Evolutionary conservation across 2,113 vertebrate species (phyloP).

Genomic region (Larimichthys crocea): DNA sequence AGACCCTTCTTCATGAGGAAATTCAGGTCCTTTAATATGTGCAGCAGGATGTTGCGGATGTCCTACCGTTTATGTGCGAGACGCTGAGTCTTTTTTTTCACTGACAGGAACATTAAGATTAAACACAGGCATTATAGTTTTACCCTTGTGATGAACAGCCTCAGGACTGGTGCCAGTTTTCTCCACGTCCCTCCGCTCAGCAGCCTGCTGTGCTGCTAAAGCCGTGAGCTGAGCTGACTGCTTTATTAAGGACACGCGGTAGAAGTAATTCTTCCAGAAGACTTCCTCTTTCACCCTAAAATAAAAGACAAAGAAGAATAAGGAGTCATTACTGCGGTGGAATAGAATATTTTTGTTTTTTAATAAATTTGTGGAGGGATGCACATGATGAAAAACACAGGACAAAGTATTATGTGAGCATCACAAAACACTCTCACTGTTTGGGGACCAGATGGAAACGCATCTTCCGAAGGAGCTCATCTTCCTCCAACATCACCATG

Average conservation of each 20-base stretch:
- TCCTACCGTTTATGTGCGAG: no score
- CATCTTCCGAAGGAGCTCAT: conserved; percentile 94
- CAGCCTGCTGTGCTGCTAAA: conserved; percentile 52
- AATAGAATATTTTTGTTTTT: conserved; percentile 3
- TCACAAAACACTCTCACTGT: conserved; percentile 85
- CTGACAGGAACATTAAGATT: not conserved
- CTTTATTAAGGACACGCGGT: conserved; percentile 67
- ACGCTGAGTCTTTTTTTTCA: not conserved
- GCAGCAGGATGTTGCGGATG: no score
- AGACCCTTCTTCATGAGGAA: no score
- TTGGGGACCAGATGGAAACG: conserved; percentile 95
- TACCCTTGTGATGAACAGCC: conserved; percentile 45
- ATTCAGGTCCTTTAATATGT: no score
- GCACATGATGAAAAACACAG: conserved; percentile 14
- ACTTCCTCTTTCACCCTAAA: conserved; percentile 69
- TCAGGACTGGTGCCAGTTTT: conserved; percentile 3
- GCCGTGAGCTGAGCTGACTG: conserved; percentile 70
- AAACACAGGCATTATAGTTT: not conserved
- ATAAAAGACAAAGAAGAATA: not conserved
- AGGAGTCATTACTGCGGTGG: not conserved
- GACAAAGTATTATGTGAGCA: not conserved
- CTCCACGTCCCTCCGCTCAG: not conserved
- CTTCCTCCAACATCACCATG: conserved; percentile 94
- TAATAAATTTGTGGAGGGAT: not conserved
- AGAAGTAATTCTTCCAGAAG: conserved; percentile 77